A percentile compares a stretch with the other conserved stretches of the same genome.
phyloP scores from a whole-genome alignment of 1,140 invertebrate species.

The Atopsyche davidsoni region DNA sequence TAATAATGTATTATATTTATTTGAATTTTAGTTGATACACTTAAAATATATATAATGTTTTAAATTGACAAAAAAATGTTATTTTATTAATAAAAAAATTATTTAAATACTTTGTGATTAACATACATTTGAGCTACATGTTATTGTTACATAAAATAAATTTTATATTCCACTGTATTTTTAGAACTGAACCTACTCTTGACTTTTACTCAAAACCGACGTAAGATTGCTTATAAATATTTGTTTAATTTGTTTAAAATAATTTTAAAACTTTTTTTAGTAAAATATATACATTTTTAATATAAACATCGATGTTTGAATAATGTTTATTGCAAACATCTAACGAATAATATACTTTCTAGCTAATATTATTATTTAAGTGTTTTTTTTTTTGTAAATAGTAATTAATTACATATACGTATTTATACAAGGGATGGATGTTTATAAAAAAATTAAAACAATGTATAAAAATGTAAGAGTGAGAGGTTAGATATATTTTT shows the following conservation, averaged over 20 bases:
- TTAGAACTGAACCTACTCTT: constrained; percentile 2
- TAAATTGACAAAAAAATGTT: constrained; percentile 2
- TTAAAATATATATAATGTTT: constrained; percentile 2
- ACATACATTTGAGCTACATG: constrained; percentile 2
- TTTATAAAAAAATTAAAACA: no score
- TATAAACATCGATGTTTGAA: no score
- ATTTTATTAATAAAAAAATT: constrained; percentile 2
- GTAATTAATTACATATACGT: no score
- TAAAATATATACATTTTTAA: no score
- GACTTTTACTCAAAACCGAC: not conserved
- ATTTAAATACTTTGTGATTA: constrained; percentile 4
- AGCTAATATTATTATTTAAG: no score
- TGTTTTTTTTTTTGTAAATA: no score
- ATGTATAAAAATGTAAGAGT: no score
- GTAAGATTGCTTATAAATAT: not conserved
- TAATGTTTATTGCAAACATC: no score
- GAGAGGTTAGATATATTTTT: no score
- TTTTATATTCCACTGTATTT: no score
- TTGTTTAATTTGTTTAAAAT: not conserved
- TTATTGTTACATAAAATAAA: not conserved
- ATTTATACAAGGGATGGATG: no score
- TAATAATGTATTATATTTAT: constrained; percentile 1
- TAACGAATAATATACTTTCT: no score
- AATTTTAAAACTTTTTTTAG: not conserved
- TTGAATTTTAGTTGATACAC: constrained; percentile 1